Evolutionary conservation across 2,113 vertebrate species (phyloP).

Genomic region (Thunnus thynnus): DNA sequence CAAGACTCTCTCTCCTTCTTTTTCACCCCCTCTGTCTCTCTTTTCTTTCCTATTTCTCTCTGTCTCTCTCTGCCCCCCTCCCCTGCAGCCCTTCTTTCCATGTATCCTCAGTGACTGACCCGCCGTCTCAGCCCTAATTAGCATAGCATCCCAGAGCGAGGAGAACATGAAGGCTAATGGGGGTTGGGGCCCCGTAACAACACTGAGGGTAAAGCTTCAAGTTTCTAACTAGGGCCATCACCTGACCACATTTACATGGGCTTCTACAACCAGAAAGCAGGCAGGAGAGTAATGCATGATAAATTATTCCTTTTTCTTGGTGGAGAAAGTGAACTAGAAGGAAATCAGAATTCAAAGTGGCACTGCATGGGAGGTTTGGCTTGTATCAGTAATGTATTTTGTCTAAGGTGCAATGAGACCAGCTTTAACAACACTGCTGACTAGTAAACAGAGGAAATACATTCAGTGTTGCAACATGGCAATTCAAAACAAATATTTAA

Average conservation of each 20-base stretch:
- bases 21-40: constrained; percentile 25
- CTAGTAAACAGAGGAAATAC: not conserved
- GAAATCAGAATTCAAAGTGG: constrained; percentile 56
- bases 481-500: not conserved
- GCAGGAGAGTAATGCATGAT: constrained; percentile 66
- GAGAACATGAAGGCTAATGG: constrained; percentile 80
- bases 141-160: constrained; percentile 81
- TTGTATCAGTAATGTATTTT: constrained; percentile 28
- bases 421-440: constrained; percentile 9
- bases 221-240: constrained; percentile 72
- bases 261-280: constrained; percentile 50
- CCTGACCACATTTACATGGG: constrained; percentile 71
- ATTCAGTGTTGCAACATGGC: not conserved
- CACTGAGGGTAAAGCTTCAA: constrained; percentile 69
- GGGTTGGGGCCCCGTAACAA: constrained; percentile 68
- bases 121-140: constrained; percentile 78
- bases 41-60: constrained; percentile 46
- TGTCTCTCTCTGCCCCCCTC: constrained; percentile 10
- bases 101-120: constrained; percentile 72
- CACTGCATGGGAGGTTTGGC: constrained; percentile 43
- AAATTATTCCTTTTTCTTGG: constrained; percentile 61
- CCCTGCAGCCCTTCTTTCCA: constrained; percentile 30
- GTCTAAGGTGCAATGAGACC: constrained; percentile 12
- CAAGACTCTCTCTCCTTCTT: constrained; percentile 47
- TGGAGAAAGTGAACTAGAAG: constrained; percentile 52